Evolutionary conservation across 2,888 invertebrate genomes (phyloP).

Genomic region (Melanostoma scalare): DNA sequence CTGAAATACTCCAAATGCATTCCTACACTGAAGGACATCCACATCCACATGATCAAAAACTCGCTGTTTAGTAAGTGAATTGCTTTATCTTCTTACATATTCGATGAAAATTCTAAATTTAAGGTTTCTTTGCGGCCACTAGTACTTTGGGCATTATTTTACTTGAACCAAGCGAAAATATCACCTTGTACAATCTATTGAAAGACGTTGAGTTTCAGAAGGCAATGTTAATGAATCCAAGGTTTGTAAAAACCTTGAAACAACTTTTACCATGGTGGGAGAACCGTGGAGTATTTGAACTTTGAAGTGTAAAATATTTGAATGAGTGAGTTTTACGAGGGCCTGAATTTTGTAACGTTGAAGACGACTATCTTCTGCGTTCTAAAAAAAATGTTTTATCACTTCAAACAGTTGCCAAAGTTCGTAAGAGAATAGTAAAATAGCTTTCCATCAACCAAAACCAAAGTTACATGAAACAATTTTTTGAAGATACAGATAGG

Average conservation of each 20-base stretch:
- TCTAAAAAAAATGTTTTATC: too few species aligned
- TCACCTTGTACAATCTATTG: slow-evolving; percentile 75
- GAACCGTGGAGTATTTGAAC: slow-evolving; percentile 76
- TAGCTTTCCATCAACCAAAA: too few species aligned
- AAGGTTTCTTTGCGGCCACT: slow-evolving; percentile 76
- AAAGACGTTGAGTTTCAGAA: slow-evolving; percentile 73
- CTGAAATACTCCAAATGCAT: slow-evolving; percentile 75
- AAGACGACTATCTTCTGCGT: too few species aligned
- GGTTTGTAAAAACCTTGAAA: slow-evolving; percentile 76
- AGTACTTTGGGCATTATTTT: slow-evolving; percentile 76
- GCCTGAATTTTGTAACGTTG: too few species aligned
- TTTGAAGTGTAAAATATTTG: not conserved
- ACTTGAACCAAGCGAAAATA: slow-evolving; percentile 77
- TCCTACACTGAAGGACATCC: slow-evolving; percentile 78
- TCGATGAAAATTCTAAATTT: not conserved
- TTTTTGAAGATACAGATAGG: too few species aligned
- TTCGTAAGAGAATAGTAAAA: too few species aligned
- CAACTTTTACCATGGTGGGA: slow-evolving; percentile 78
- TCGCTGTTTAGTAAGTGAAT: slow-evolving; percentile 76
- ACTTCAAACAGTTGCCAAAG: too few species aligned
- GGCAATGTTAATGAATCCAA: slow-evolving; percentile 67
- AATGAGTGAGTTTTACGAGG: too few species aligned
- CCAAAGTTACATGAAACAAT: too few species aligned
- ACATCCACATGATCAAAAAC: slow-evolving; percentile 76
- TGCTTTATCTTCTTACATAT: not conserved